Base-by-base conservation (phyloP, 1,140 invertebrate species). In the Aphidius gifuensis region DNA sequence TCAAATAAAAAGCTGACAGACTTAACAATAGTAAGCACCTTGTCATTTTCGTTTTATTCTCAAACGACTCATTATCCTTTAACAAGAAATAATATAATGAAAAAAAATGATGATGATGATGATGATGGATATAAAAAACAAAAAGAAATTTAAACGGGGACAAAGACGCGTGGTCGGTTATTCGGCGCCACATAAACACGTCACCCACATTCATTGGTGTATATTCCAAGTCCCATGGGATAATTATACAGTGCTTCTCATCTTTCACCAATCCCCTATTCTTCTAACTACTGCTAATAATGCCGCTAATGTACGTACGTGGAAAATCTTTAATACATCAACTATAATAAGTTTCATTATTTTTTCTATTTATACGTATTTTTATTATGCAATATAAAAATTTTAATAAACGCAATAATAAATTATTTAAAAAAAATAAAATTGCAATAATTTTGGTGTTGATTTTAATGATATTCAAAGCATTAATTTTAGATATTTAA, bases 271-370 rank as follows among this genome's bases (percentile, higher is more conserved):
- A 67, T 61, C 8, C 21, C 21, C 21, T 21, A 48, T 6, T 70
- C 69, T 70, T 72, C 72, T 73, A 77, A 77, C 71, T 71, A 74
- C 70, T 67, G 70, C 74, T 75, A 76, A 76, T 76, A 77, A 74
- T 69, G 65, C 66, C 68, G 71, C 74, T 77, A 76, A 77, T 77
- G 74, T 64, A 71, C 71, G 70, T 73, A 68, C 68, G 66, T 71
- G 70, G 69, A 75, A 77, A 74, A 70, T 40, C 38, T 21, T 44
- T 21, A 39, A 47, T 47, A 23, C 44, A 61, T 53, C 43, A 40
- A 51, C 39, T 44, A 16, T 16, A 16, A 16, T 16, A 16, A 16
- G 16, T 16, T 32, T 43, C 58, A 5, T n/a, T 50, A 9, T 39
- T 57, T 57, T 32, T 21, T 21, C 21, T 9, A 57, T 16, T 16